Conservation (phyloP, 1,140 invertebrate genomes). For the Armadillidium nasatum region DNA sequence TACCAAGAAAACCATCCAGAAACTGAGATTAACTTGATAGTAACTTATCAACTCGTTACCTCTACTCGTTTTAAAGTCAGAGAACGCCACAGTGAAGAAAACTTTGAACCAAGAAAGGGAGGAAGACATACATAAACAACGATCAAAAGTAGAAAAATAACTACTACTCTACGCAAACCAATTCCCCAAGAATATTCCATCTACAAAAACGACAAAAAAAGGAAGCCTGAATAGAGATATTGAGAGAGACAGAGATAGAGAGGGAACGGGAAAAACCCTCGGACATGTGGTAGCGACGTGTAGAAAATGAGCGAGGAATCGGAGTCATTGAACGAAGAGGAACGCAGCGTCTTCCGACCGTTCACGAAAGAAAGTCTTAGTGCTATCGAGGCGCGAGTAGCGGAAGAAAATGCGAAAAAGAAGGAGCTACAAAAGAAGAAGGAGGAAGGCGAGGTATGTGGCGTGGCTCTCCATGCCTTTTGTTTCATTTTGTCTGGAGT, state of each 20-base stretch:
- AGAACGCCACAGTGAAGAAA: neutral
- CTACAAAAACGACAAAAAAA: too few species aligned
- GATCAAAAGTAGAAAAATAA: neutral
- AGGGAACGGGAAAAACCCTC: neutral
- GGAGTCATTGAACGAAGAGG: constrained; percentile 47
- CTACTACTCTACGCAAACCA: neutral
- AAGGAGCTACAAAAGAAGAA: constrained; percentile 92
- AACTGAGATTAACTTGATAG: neutral
- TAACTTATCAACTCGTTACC: too few species aligned
- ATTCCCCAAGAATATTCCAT: neutral
- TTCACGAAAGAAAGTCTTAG: constrained; percentile 94
- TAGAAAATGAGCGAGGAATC: constrained; percentile 45
- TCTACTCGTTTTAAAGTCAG: neutral
- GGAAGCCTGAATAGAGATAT: too few species aligned
- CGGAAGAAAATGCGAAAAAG: constrained; percentile 89
- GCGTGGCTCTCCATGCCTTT: neutral
- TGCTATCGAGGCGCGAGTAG: constrained; percentile 86
- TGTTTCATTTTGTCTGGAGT: too few species aligned
- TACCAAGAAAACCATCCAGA: neutral
- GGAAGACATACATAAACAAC: neutral
- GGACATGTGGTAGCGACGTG: constrained; percentile 29
- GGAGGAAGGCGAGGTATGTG: constrained; percentile 79
- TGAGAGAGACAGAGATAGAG: neutral
- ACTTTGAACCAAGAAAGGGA: neutral
- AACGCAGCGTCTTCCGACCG: constrained; percentile 69